These are phyloP conservation scores for Drosophila ananassae DNA, from an alignment of 1,140 invertebrate species.

Conservation along the genomic window DNA sequence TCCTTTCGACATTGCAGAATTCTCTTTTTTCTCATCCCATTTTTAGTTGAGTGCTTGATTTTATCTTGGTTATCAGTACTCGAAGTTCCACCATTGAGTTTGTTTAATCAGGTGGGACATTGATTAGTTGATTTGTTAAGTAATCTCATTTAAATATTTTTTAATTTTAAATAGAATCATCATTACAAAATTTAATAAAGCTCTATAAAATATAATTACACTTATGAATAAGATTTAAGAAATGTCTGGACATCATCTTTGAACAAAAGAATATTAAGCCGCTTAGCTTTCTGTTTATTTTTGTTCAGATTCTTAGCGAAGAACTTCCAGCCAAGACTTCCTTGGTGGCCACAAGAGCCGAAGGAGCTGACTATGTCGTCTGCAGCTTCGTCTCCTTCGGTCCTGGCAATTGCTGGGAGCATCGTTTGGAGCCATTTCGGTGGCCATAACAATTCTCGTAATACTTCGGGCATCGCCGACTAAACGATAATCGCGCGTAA, in stretches of 20 bases:
- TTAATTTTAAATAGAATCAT: too few species aligned
- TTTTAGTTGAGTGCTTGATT: slow-evolving; percentile 31
- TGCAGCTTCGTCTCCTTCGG: slow-evolving; percentile 12
- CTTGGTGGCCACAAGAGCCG: slow-evolving; percentile 36
- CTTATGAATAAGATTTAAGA: neutral
- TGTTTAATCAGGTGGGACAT: too few species aligned
- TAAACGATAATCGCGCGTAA: slow-evolving; percentile 82
- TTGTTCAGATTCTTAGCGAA: slow-evolving; percentile 10
- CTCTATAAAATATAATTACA: neutral
- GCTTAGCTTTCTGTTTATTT: neutral
- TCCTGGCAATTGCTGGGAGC: slow-evolving; percentile 58
- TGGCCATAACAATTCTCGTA: slow-evolving; percentile 80
- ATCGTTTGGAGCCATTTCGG: slow-evolving; percentile 74
- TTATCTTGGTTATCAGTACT: slow-evolving; percentile 15
- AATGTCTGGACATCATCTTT: slow-evolving; percentile 12
- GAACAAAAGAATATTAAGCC: slow-evolving; percentile 13
- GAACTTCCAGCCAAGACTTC: slow-evolving; percentile 7
- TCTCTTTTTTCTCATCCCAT: neutral
- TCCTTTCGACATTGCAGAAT: slow-evolving; percentile 49
- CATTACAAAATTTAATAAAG: too few species aligned
- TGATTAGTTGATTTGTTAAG: too few species aligned
- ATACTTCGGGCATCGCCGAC: slow-evolving; percentile 80
- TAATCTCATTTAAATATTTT: too few species aligned
- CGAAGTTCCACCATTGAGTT: too few species aligned
- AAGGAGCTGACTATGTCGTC: slow-evolving; percentile 24